Percentiles rank a stretch among this genome's conserved stretches.
Evolutionary conservation across 2,797 vertebrate species (phyloP).

Genomic region (Leptatherina wallacei): DNA sequence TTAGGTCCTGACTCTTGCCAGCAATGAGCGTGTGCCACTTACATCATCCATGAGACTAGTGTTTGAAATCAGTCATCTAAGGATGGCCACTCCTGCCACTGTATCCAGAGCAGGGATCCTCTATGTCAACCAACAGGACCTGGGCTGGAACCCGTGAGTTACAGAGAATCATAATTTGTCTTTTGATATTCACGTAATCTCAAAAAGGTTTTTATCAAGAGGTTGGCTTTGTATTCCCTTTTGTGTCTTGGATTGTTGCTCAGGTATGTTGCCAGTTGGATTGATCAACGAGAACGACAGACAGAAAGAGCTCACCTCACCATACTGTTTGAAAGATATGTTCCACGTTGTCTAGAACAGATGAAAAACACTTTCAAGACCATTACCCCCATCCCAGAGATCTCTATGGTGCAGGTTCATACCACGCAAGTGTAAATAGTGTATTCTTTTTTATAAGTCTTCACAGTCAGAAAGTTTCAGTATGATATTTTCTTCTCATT

Average conservation of each 20-base stretch:
- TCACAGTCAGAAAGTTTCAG: slow-evolving; percentile 6
- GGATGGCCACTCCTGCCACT: slow-evolving; percentile 83
- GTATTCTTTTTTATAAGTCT: not conserved
- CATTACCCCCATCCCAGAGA: slow-evolving; percentile 86
- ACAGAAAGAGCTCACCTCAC: slow-evolving; percentile 89
- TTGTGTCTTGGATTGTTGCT: slow-evolving; percentile 28
- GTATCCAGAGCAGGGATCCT: slow-evolving; percentile 88
- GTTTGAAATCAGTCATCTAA: slow-evolving; percentile 87
- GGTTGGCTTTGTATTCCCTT: not conserved
- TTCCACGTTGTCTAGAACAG: slow-evolving; percentile 86
- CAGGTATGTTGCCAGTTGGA: slow-evolving; percentile 89
- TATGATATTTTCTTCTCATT: slow-evolving; percentile 31
- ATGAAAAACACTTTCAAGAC: slow-evolving; percentile 86
- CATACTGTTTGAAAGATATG: slow-evolving; percentile 90
- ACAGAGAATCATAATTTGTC: not conserved
- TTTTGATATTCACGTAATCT: too few relatives aligned
- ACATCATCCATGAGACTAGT: slow-evolving; percentile 85
- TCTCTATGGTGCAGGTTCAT: slow-evolving; percentile 87
- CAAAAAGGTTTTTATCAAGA: too few relatives aligned
- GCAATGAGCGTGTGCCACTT: slow-evolving; percentile 84
- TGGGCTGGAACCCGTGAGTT: slow-evolving; percentile 87
- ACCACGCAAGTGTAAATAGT: slow-evolving; percentile 4
- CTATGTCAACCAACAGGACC: slow-evolving; percentile 85
- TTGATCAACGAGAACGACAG: slow-evolving; percentile 85
- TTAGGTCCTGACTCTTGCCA: slow-evolving; percentile 87